Percentiles rank a stretch among this genome's conserved stretches.
Conservation (phyloP, 2,113 vertebrate species). For the cattle (Bos taurus) region DNA sequence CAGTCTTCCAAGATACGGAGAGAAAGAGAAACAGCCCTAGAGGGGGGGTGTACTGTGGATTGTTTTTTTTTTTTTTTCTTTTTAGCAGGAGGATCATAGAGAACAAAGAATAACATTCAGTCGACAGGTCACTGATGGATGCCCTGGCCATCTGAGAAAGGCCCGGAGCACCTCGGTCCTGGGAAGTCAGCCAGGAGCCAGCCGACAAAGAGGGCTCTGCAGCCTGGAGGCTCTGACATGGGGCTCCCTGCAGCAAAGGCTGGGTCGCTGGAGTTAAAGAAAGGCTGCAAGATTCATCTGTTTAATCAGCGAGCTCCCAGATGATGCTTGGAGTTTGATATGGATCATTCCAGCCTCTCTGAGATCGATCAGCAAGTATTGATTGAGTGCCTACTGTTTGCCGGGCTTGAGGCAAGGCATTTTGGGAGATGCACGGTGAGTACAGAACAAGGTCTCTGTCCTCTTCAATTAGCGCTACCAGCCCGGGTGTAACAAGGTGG, state of each 20-base stretch:
- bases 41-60: not conserved
- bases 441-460: constrained; percentile 40
- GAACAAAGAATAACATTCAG: constrained; percentile 40
- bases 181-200: not conserved
- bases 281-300: constrained; percentile 33
- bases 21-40: not conserved
- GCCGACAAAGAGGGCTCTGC: not conserved
- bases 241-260: not conserved
- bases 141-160: not conserved
- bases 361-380: constrained; percentile 68
- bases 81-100: not conserved
- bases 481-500: not conserved
- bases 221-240: not conserved
- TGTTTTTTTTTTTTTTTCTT: not conserved
- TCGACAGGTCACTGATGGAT: constrained; percentile 43
- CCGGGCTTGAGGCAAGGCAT: constrained; percentile 50
- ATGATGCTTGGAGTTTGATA: constrained; percentile 59
- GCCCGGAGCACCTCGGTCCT: not conserved
- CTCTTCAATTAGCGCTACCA: constrained; percentile 49
- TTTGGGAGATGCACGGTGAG: constrained; percentile 58
- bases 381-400: constrained; percentile 72
- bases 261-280: not conserved
- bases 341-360: constrained; percentile 58
- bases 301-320: constrained; percentile 60
- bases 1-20: not conserved